These are phyloP conservation scores for Piprites chloris DNA, from an alignment of 2,113 vertebrate genomes.

Conservation along the genomic window DNA sequence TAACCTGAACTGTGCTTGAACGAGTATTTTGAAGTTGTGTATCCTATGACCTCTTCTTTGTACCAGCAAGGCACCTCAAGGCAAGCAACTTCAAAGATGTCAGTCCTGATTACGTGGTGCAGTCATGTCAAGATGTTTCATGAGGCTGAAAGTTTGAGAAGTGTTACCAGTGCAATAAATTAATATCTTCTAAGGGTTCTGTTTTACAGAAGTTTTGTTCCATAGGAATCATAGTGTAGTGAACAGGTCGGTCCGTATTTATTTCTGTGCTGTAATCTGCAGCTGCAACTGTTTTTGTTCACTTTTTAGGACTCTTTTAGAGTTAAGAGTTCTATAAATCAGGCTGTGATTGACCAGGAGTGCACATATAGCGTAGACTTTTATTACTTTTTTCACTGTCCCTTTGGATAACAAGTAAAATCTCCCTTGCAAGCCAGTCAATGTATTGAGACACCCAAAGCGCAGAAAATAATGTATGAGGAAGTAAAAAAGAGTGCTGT, in stretches of 20 bases:
- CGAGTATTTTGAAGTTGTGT: not conserved
- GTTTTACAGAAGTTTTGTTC: not conserved
- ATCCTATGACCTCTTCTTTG: not conserved
- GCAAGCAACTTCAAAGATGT: not conserved
- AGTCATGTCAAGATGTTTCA: not conserved
- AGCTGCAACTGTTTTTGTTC: not conserved
- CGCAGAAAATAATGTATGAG: not conserved
- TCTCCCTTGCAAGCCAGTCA: not conserved
- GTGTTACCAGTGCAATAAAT: not conserved
- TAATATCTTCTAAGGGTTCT: not conserved
- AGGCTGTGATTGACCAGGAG: not conserved
- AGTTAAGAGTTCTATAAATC: not conserved
- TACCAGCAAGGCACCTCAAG: not conserved
- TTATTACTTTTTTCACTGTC: not conserved
- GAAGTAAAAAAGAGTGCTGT: not conserved
- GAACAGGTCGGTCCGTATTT: not conserved
- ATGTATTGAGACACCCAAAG: not conserved
- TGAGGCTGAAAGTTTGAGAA: not conserved
- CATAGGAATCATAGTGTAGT: not conserved
- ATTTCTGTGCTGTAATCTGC: not conserved
- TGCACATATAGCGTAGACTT: not conserved
- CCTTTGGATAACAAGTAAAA: not conserved
- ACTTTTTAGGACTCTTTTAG: not conserved
- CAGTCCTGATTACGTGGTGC: not conserved
- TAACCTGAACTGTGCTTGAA: not conserved